Conservation (phyloP, 2,888 invertebrate species). For the Nephrocerus scutellatus region DNA sequence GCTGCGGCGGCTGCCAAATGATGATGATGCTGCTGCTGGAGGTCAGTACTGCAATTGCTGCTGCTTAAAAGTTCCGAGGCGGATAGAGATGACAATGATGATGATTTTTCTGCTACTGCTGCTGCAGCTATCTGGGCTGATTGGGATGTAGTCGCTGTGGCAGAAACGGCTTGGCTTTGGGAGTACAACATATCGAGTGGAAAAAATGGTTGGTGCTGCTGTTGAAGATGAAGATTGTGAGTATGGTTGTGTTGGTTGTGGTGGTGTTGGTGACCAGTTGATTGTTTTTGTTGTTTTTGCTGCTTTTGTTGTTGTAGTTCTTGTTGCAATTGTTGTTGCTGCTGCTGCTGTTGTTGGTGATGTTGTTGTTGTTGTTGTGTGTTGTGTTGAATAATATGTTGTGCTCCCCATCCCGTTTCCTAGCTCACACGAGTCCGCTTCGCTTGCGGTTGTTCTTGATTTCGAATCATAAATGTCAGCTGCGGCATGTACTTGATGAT, state of each 20-base stretch:
- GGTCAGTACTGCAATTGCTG: conserved; percentile 9
- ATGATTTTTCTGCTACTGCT: conserved; percentile 19
- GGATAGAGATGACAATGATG: conserved; percentile 23
- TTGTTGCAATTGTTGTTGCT: conserved; percentile 26
- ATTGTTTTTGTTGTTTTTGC: conserved; percentile 16
- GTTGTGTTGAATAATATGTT: conserved; percentile 38
- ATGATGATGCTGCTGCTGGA: conserved; percentile 22
- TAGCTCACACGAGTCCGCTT: conserved; percentile 48
- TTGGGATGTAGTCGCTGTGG: conserved; percentile 24
- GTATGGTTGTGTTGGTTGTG: conserved; percentile 26
- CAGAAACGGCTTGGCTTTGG: conserved; percentile 34
- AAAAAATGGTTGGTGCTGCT: conserved; percentile 25
- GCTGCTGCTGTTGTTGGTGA: conserved; percentile 28
- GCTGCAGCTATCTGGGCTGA: conserved; percentile 18
- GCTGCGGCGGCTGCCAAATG: conserved; percentile 37
- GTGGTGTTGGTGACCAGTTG: conserved; percentile 15
- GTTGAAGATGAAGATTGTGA: conserved; percentile 22
- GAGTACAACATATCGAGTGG: conserved; percentile 46
- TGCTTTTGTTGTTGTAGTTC: conserved; percentile 9
- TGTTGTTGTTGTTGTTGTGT: conserved; percentile 31
- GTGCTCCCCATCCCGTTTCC: conserved; percentile 50
- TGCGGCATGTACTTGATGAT: conserved; percentile 81
- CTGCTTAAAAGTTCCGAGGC: too few species aligned
- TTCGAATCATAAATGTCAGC: conserved; percentile 72
- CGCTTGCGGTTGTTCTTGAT: conserved; percentile 45